These are phyloP conservation scores for Pangasius djambal DNA, from an alignment of 2,797 vertebrate species.

Conservation along the genomic window DNA sequence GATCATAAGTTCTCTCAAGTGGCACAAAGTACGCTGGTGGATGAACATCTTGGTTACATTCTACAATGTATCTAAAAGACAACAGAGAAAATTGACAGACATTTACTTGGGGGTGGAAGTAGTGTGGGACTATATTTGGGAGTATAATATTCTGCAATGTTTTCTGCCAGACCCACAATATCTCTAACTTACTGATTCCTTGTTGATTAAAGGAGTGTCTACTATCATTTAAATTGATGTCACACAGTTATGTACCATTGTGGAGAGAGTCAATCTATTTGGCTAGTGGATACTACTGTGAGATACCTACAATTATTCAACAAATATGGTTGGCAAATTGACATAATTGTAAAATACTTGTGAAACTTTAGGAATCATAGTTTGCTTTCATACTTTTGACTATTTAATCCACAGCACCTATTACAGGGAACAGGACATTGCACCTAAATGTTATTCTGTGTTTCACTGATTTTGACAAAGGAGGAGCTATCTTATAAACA, in stretches of 20 bases:
- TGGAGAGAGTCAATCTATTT: neutral
- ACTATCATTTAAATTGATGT: neutral
- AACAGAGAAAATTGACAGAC: constrained; percentile 7
- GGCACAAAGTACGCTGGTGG: constrained; percentile 79
- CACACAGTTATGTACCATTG: neutral
- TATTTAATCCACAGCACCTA: neutral
- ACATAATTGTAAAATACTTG: neutral
- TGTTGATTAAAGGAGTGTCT: neutral
- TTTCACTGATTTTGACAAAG: neutral
- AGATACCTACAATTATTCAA: neutral
- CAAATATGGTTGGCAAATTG: neutral
- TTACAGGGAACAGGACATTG: neutral
- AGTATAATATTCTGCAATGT: neutral
- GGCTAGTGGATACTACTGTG: neutral
- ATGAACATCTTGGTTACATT: constrained; percentile 78
- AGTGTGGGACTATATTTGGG: neutral
- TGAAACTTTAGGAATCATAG: neutral
- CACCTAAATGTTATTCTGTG: neutral
- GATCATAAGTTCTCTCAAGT: constrained; percentile 72
- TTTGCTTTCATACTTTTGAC: neutral
- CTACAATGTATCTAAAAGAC: constrained; percentile 83
- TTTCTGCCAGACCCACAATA: neutral
- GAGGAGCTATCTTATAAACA: neutral
- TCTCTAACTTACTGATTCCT: neutral
- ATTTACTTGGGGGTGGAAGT: neutral